phyloP scores from a whole-genome alignment of 2,888 invertebrate genomes.

The Drosophila greeni region DNA sequence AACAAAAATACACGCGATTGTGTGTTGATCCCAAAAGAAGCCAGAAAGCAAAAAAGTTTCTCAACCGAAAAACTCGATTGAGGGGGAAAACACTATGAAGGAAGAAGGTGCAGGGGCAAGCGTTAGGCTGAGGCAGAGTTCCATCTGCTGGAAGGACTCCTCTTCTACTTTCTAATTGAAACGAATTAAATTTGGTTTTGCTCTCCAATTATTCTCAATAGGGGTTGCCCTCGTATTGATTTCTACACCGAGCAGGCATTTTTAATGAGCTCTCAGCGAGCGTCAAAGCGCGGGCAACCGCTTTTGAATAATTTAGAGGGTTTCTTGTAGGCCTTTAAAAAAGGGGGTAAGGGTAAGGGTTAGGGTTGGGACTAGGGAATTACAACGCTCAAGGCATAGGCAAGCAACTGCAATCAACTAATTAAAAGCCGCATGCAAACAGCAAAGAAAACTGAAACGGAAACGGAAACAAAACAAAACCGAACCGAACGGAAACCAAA shows the following conservation, averaged over 20 bases:
- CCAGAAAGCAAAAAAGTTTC: constrained; percentile 27
- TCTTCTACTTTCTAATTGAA: constrained; percentile 16
- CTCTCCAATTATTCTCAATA: constrained; percentile 22
- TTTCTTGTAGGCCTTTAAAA: constrained; percentile 1
- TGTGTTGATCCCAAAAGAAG: constrained; percentile 26
- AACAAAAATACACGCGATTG: constrained; percentile 29
- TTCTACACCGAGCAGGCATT: constrained; percentile 24
- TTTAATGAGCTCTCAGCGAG: constrained; percentile 34
- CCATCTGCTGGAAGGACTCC: constrained; percentile 4
- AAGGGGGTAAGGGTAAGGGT: background rate
- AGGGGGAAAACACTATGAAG: constrained; percentile 11
- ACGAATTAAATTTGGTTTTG: background rate
- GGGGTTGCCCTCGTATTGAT: constrained; percentile 37
- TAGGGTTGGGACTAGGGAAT: background rate
- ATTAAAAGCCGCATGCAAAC: constrained; percentile 61
- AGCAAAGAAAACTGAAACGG: constrained; percentile 18
- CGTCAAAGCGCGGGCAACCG: background rate
- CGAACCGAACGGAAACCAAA: constrained; percentile 20
- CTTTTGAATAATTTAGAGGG: constrained; percentile 12
- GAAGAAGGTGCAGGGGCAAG: constrained; percentile 33
- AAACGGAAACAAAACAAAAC: constrained; percentile 33
- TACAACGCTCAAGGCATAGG: constrained; percentile 25
- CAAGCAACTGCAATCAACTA: constrained; percentile 62
- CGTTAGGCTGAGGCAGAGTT: constrained; percentile 26
- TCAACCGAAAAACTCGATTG: constrained; percentile 12